These are phyloP conservation scores for Cheilosia scutellata DNA, from an alignment of 2,888 invertebrate species.

Conservation along the genomic window DNA sequence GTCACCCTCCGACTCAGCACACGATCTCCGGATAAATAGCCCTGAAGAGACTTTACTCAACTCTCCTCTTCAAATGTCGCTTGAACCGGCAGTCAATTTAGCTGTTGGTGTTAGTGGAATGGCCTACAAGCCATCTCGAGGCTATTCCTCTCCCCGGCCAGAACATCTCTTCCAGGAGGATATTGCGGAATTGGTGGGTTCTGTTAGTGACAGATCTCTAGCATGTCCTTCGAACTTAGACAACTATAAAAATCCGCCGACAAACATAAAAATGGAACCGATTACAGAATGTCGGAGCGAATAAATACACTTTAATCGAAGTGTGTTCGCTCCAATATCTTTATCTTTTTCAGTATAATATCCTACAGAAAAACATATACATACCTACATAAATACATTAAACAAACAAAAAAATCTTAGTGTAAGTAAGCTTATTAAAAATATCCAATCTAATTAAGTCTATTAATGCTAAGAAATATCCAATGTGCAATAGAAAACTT, in stretches of 20 bases:
- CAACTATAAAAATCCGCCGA: slow-evolving; percentile 85
- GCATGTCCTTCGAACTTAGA: slow-evolving; percentile 69
- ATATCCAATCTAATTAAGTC: slow-evolving; percentile 43
- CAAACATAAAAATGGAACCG: slow-evolving; percentile 90
- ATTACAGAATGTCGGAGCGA: slow-evolving; percentile 88
- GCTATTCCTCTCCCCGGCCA: slow-evolving; percentile 86
- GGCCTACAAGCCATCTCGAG: slow-evolving; percentile 86
- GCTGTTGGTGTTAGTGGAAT: slow-evolving; percentile 86
- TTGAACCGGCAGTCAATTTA: slow-evolving; percentile 86
- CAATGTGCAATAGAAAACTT: slow-evolving; percentile 77
- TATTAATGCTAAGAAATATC: slow-evolving; percentile 52
- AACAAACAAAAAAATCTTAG: slow-evolving; percentile 33
- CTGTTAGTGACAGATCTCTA: slow-evolving; percentile 73
- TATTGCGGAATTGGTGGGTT: slow-evolving; percentile 84
- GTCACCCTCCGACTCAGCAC: slow-evolving; percentile 84
- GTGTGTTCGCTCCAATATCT: background rate
- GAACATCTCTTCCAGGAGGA: slow-evolving; percentile 88
- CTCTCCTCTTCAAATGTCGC: slow-evolving; percentile 86
- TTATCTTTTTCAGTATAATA: slow-evolving; percentile 37
- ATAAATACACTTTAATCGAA: slow-evolving; percentile 82
- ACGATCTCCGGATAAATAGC: slow-evolving; percentile 84
- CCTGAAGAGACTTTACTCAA: slow-evolving; percentile 87
- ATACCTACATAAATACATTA: background rate
- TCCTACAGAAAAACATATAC: slow-evolving; percentile 36
- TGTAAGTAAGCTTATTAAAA: slow-evolving; percentile 52